Conservation (phyloP, 2,113 vertebrate genomes). For the Chitala chitala region DNA sequence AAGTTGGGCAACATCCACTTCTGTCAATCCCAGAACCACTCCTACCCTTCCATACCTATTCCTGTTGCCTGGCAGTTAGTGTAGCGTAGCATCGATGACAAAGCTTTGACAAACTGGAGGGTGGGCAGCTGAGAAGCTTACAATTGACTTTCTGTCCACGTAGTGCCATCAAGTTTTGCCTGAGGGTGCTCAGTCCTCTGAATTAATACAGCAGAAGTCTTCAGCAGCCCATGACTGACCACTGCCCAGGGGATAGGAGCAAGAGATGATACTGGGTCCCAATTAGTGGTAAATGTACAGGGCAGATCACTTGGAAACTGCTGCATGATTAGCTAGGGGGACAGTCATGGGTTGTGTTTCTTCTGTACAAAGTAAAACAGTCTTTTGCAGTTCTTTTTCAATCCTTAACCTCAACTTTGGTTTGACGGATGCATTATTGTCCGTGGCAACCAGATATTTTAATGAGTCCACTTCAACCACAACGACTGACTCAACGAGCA, state of each 20-base stretch:
- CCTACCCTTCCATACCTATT: background rate
- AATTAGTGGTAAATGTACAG: background rate
- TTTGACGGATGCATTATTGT: background rate
- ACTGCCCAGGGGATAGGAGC: background rate
- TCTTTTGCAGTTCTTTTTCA: background rate
- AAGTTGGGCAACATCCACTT: constrained; percentile 8
- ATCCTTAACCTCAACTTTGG: background rate
- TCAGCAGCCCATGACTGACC: background rate
- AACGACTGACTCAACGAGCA: no score
- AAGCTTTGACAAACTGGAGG: no score
- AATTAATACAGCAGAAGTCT: background rate
- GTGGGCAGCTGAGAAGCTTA: background rate
- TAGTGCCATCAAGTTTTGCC: background rate
- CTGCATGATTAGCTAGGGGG: background rate
- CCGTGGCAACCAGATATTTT: no score
- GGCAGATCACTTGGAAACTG: background rate
- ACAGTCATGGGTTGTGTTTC: background rate
- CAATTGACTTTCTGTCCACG: background rate
- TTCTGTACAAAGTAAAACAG: no score
- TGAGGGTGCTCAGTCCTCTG: background rate
- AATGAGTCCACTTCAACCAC: no score
- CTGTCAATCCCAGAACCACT: background rate
- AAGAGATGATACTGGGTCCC: no score
- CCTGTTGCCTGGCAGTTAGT: background rate
- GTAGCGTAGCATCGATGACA: background rate